These are phyloP conservation scores for Platycheirus rosarum DNA, from an alignment of 2,888 invertebrate genomes.

Conservation along the genomic window DNA sequence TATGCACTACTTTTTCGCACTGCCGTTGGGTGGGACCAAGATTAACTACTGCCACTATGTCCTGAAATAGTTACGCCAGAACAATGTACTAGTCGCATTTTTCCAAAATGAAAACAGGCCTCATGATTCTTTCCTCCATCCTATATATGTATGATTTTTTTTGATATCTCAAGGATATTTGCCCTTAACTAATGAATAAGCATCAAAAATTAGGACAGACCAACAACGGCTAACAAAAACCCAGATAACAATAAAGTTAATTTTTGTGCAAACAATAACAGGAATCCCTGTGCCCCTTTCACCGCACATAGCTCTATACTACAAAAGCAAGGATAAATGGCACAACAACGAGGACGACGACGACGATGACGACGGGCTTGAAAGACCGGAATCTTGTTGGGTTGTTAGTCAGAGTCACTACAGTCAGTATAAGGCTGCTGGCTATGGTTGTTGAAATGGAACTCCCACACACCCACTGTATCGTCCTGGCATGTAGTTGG, in stretches of 20 bases:
- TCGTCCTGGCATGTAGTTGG: slow-evolving; percentile 36
- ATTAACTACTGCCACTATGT: background rate
- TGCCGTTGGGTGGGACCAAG: background rate
- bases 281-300: slow-evolving; percentile 34
- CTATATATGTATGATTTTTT: too few species aligned
- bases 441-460: slow-evolving; percentile 40
- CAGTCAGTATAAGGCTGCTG: slow-evolving; percentile 15
- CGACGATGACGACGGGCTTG: background rate
- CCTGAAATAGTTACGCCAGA: background rate
- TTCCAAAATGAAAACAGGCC: slow-evolving; percentile 2
- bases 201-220: slow-evolving; percentile 53
- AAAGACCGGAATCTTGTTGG: slow-evolving; percentile 36
- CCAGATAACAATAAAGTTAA: slow-evolving; percentile 69
- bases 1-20: too few species aligned
- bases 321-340: slow-evolving; percentile 39
- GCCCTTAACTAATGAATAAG: slow-evolving; percentile 49
- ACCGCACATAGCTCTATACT: slow-evolving; percentile 46
- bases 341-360: slow-evolving; percentile 7
- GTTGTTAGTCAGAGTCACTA: slow-evolving; percentile 35
- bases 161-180: slow-evolving; percentile 44
- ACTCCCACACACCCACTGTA: slow-evolving; percentile 17
- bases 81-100: slow-evolving; percentile 27
- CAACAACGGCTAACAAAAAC: slow-evolving; percentile 44
- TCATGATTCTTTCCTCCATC: slow-evolving; percentile 6
- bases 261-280: slow-evolving; percentile 67